Conservation (phyloP, 2,797 vertebrate species). For the Channa striata region DNA sequence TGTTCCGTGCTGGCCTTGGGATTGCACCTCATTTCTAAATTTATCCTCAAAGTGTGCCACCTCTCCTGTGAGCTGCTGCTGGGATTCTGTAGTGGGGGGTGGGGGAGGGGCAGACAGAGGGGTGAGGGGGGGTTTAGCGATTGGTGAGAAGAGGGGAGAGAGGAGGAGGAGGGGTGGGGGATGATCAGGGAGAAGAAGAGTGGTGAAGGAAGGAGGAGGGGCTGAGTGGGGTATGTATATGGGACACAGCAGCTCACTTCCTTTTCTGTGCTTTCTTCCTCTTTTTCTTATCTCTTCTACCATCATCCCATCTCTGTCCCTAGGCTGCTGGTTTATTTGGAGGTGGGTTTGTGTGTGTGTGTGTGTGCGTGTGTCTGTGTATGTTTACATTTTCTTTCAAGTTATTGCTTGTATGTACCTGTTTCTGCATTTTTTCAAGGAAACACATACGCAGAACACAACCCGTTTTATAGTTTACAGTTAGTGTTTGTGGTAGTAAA, state of each 20-base stretch:
- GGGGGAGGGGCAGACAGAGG: slow-evolving; percentile 17
- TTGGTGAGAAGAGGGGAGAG: slow-evolving; percentile 42
- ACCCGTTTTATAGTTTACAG: slow-evolving; percentile 2
- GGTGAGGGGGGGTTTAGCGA: slow-evolving; percentile 49
- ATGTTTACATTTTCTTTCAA: slow-evolving; percentile 30
- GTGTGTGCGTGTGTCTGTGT: slow-evolving; percentile 24
- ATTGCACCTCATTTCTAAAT: slow-evolving; percentile 90
- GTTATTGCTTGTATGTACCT: slow-evolving; percentile 11
- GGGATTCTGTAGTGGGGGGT: slow-evolving; percentile 82
- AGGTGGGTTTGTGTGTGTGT: slow-evolving; percentile 49
- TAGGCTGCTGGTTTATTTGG: slow-evolving; percentile 62
- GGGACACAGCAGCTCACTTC: slow-evolving; percentile 70
- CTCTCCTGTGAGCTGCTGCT: slow-evolving; percentile 92
- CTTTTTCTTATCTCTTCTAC: slow-evolving; percentile 60
- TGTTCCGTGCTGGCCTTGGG: slow-evolving; percentile 75
- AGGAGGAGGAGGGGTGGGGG: slow-evolving; percentile 3
- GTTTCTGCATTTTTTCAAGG: slow-evolving; percentile 37
- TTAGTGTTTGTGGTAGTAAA: slow-evolving; percentile 9
- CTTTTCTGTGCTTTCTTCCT: slow-evolving; percentile 52
- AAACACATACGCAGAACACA: slow-evolving; percentile 14
- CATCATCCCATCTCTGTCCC: slow-evolving; percentile 66
- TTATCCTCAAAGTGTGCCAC: slow-evolving; percentile 92
- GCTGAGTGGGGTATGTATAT: slow-evolving; percentile 61
- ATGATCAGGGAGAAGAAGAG: slow-evolving; percentile 62
- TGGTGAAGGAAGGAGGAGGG: slow-evolving; percentile 68